Evolutionary conservation across 2,888 invertebrate species (phyloP).

Genomic region (Himalopsyche kuldschensis): DNA sequence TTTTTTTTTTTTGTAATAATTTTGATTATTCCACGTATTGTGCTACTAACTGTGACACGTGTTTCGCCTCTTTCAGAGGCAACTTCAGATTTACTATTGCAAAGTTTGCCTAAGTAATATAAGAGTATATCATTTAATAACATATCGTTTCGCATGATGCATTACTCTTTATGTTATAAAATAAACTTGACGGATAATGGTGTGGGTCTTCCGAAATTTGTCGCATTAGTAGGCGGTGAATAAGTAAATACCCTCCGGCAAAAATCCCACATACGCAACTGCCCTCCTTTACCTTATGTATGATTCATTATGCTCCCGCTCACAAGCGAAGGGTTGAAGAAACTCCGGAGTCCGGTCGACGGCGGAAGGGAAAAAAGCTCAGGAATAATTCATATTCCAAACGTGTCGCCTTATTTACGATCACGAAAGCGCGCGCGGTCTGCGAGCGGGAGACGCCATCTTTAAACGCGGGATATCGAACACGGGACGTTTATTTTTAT

Average conservation of each 20-base stretch:
- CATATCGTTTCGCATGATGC: too few relatives aligned
- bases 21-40: too few relatives aligned
- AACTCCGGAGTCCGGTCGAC: conserved; percentile 20
- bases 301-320: conserved; percentile 55
- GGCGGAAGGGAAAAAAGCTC: conserved; percentile 26
- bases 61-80: too few relatives aligned
- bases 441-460: conserved; percentile 6
- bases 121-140: too few relatives aligned
- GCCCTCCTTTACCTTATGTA: conserved; percentile 52
- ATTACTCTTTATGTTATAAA: too few relatives aligned
- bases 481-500: conserved; percentile 51
- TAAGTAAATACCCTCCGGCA: not conserved
- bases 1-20: too few relatives aligned
- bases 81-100: too few relatives aligned
- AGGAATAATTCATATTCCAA: conserved; percentile 60
- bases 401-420: conserved; percentile 58
- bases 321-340: conserved; percentile 27
- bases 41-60: too few relatives aligned
- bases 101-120: too few relatives aligned
- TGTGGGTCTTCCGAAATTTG: too few relatives aligned
- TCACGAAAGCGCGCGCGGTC: conserved; percentile 41
- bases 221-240: too few relatives aligned
- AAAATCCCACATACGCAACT: conserved; percentile 40
- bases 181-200: too few relatives aligned
- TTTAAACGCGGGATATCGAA: conserved; percentile 15